Conservation (phyloP, 2,888 invertebrate species). For the Isoperla grammatica region DNA sequence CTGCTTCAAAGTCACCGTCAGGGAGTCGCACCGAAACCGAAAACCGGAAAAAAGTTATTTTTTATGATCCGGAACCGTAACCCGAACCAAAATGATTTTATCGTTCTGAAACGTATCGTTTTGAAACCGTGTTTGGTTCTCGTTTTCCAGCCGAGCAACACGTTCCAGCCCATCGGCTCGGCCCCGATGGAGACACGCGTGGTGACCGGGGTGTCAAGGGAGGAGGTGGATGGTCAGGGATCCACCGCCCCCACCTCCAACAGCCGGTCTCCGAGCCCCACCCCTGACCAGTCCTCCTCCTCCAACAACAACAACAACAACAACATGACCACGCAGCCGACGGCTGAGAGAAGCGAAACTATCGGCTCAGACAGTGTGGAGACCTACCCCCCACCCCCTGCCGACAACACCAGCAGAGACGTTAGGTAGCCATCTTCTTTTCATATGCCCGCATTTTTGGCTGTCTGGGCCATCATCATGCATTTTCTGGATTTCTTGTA, state of each 20-base stretch:
- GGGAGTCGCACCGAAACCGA: too few species aligned
- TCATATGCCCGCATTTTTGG: too few species aligned
- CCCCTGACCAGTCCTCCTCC: slow-evolving; percentile 16
- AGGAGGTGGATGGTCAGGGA: slow-evolving; percentile 22
- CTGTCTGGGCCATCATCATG: too few species aligned
- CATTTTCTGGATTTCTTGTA: neutral
- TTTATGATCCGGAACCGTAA: too few species aligned
- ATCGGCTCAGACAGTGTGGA: slow-evolving; percentile 36
- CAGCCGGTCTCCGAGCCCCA: slow-evolving; percentile 10
- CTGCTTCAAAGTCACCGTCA: too few species aligned
- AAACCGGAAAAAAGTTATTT: too few species aligned
- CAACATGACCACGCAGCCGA: slow-evolving; percentile 23
- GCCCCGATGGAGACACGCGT: slow-evolving; percentile 26
- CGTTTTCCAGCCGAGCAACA: neutral
- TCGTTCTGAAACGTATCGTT: too few species aligned
- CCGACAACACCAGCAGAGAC: neutral
- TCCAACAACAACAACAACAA: too few species aligned
- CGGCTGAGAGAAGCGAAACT: slow-evolving; percentile 35
- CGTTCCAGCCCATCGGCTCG: slow-evolving; percentile 24
- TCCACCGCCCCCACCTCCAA: neutral
- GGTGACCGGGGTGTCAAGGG: slow-evolving; percentile 31
- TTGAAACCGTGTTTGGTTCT: too few species aligned
- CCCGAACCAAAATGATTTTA: too few species aligned
- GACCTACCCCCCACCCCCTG: slow-evolving; percentile 20
- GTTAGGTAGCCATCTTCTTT: neutral